A percentile compares a stretch with the other conserved stretches of the same genome.
Evolutionary conservation across 2,797 vertebrate genomes (phyloP).

Genomic region (Scomberomorus guttatus): DNA sequence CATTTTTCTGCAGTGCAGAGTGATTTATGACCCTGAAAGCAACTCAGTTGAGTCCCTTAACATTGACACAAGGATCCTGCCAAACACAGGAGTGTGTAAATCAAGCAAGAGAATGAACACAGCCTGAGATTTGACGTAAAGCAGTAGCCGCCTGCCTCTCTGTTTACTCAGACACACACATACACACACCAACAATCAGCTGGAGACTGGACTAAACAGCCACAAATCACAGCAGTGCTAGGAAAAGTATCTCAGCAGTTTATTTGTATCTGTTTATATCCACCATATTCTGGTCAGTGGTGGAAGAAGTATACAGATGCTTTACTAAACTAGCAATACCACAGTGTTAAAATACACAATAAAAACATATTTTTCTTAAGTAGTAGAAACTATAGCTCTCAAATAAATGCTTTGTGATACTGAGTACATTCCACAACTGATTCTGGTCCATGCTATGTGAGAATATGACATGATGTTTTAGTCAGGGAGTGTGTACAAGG

Average conservation of each 20-base stretch:
- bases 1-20: conserved; percentile 21
- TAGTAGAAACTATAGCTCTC: no score
- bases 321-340: neutral
- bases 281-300: neutral
- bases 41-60: conserved; percentile 61
- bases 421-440: no score
- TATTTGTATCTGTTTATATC: neutral
- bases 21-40: conserved; percentile 68
- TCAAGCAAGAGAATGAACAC: conserved; percentile 75
- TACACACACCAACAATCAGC: conserved; percentile 32
- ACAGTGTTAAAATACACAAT: neutral
- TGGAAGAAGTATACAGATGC: neutral
- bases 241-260: neutral
- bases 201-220: conserved; percentile 10
- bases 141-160: conserved; percentile 56
- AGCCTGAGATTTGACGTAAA: conserved; percentile 60
- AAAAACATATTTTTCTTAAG: neutral
- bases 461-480: neutral
- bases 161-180: conserved; percentile 62
- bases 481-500: neutral
- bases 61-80: conserved; percentile 61
- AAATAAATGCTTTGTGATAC: no score
- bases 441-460: neutral
- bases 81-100: conserved; percentile 75
- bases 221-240: conserved; percentile 24